Evolutionary conservation across 2,797 vertebrate species (phyloP).

Genomic region (Onychomys leucogaster): DNA sequence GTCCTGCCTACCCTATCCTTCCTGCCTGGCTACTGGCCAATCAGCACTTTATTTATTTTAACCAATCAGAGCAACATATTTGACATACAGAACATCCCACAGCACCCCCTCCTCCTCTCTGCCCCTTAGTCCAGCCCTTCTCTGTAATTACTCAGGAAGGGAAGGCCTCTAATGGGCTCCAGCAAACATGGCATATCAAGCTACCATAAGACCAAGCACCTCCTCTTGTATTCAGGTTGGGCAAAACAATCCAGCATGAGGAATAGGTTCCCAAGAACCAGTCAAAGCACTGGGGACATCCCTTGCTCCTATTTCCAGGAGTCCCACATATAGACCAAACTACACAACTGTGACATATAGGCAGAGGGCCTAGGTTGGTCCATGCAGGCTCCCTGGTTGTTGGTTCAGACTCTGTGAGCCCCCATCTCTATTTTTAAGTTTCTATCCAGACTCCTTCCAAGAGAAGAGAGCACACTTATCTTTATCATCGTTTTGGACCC

Average conservation of each 20-base stretch:
- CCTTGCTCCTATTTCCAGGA: too few species aligned
- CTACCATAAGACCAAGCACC: background rate
- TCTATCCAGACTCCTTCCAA: background rate
- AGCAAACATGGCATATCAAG: background rate
- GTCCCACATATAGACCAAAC: too few species aligned
- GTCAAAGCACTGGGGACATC: too few species aligned
- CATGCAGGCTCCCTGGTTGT: too few species aligned
- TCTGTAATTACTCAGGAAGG: background rate
- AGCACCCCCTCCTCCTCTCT: background rate
- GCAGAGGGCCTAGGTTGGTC: background rate
- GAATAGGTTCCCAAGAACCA: too few species aligned
- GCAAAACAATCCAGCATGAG: background rate
- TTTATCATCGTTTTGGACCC: background rate
- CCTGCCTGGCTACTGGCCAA: too few species aligned
- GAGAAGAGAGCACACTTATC: background rate
- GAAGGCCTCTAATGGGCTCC: background rate
- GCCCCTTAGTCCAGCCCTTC: rapidly evolving
- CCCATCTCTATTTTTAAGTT: background rate
- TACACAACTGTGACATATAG: too few species aligned
- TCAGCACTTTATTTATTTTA: too few species aligned
- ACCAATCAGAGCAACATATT: too few species aligned
- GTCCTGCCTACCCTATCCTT: too few species aligned
- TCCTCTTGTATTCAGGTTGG: background rate
- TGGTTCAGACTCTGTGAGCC: background rate
- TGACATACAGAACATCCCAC: too few species aligned